Base-by-base conservation (phyloP, 2,888 invertebrate genomes). In the Drosophila setosimentum region DNA sequence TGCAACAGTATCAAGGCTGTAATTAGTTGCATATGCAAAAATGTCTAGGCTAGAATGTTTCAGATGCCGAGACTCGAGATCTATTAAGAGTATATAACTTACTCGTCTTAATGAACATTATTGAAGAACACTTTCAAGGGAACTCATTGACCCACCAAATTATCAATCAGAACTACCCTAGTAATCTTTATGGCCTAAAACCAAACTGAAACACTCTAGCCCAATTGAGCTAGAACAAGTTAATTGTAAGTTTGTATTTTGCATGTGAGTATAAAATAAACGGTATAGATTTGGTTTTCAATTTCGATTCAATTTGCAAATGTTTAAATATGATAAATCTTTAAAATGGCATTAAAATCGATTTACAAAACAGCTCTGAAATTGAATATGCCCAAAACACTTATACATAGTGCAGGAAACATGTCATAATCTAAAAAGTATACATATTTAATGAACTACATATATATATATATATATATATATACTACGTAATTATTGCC, bases 1-100 rank as follows among this genome's bases (percentile, higher is more conserved):
- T 82, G 84, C 78, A 89, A 87, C 87, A 89, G 87, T 87, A 85
- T 87, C 83, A 80, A 84, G 87, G 89, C 87, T 87, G 87, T 87
- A 85, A 83, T 80, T 87, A 89, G 85, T 78, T 82, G 77, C 84
- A 81, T 76, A 80, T 66, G 42, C 45, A 45, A 53, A 58, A 29
- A 63, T 49, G 55, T 18, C 45, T 50, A 65, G 67, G 57, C 63
- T 69, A 53, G 78, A 76, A 60, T 79, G 85, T 82, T 80, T 79
- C 73, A 68, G 65, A n/a, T 48, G 42, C 13, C 27, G 10, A 51
- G 18, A 21, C 49, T 10, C 35, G 24, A 49, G 24, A 50, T 48
- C 21, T 32, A 24, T 29, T 49, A 32, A 64, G 55, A 37, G n/a
- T 66, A 54, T 53, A 57, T 37, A 59, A 37, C 16, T 32, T 45